These are phyloP conservation scores for Gallinago stenura DNA, from an alignment of 2,797 vertebrate genomes.

Conservation along the genomic window DNA sequence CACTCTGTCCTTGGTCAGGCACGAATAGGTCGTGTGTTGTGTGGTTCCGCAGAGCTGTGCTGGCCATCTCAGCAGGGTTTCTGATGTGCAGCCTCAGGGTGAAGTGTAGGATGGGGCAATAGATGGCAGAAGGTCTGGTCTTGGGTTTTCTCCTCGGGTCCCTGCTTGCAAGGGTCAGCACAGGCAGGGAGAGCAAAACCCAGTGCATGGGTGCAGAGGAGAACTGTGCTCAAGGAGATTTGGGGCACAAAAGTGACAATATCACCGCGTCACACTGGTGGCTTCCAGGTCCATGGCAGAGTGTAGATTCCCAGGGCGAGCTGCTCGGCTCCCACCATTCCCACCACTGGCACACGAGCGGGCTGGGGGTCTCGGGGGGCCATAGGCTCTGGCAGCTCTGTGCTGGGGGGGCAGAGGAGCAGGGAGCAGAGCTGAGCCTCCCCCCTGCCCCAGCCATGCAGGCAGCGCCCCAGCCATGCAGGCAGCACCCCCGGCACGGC, in stretches of 20 bases:
- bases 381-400: fast-evolving
- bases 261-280: not conserved
- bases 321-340: fast-evolving
- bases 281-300: not conserved
- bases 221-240: not conserved
- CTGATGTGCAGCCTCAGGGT: fast-evolving
- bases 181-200: not conserved
- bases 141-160: not conserved
- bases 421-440: not conserved
- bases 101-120: not conserved
- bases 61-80: fast-evolving
- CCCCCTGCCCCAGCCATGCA: fast-evolving
- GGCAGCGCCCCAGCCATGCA: not conserved
- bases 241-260: not conserved
- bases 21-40: fast-evolving
- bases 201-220: fast-evolving
- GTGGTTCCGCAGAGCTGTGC: not conserved
- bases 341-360: fast-evolving
- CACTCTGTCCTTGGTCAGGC: fast-evolving
- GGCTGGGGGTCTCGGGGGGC: fast-evolving
- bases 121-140: not conserved
- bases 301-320: fast-evolving
- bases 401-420: not conserved
- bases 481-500: not conserved
- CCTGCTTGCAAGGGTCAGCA: not conserved